Evolutionary conservation across 2,888 invertebrate genomes (phyloP).

Genomic region (Bimastos eiseni): DNA sequence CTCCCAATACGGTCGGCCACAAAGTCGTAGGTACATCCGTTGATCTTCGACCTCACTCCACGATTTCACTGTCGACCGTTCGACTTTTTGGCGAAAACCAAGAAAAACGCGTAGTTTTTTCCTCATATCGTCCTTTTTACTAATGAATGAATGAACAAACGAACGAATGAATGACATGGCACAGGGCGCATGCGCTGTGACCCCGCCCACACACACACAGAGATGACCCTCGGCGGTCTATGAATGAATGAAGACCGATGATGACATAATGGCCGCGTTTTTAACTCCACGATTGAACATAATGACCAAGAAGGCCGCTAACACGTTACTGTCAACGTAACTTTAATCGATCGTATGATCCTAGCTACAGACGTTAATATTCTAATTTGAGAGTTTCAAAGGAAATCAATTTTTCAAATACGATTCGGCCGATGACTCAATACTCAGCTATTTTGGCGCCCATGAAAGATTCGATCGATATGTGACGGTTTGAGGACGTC

Average conservation of each 20-base stretch:
- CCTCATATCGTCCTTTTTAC: background rate
- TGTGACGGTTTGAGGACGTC: background rate
- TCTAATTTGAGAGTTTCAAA: too few species aligned
- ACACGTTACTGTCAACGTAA: background rate
- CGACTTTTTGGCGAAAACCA: conserved; percentile 8
- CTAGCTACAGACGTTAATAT: too few species aligned
- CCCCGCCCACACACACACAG: conserved; percentile 16
- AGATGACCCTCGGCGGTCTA: background rate
- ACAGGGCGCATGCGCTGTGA: conserved; percentile 17
- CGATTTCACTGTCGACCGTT: background rate
- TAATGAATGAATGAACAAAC: conserved; percentile 25
- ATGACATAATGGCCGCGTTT: conserved; percentile 13
- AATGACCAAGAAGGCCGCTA: background rate
- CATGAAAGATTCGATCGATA: too few species aligned
- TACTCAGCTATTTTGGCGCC: too few species aligned
- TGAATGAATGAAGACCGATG: conserved; percentile 24
- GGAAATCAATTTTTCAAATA: too few species aligned
- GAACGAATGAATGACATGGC: background rate
- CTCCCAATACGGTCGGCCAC: background rate
- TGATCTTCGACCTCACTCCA: background rate
- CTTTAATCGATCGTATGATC: too few species aligned
- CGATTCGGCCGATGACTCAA: too few species aligned
- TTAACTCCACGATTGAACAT: background rate
- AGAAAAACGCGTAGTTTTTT: conserved; percentile 23
- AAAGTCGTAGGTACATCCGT: background rate